A percentile compares a stretch with the other conserved stretches of the same genome.
These are phyloP conservation scores for Drosophila melanica DNA, from an alignment of 1,140 invertebrate species.

Conservation along the genomic window DNA sequence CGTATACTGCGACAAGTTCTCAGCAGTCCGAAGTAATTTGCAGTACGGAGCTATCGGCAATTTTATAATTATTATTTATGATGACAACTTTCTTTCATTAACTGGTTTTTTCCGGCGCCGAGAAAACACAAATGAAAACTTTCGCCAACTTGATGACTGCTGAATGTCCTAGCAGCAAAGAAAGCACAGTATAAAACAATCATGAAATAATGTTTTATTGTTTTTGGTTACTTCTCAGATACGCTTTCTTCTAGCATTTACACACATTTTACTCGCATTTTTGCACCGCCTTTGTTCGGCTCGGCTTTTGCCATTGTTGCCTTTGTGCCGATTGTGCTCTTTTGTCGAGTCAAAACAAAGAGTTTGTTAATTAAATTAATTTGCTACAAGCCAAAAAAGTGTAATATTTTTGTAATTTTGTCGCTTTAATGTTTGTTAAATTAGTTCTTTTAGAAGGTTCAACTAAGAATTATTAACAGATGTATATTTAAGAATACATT, in stretches of 20 bases:
- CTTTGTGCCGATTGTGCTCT: slow-evolving; percentile 34
- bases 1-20: slow-evolving; percentile 37
- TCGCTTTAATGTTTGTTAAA: too few relatives aligned
- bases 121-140: slow-evolving; percentile 42
- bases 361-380: slow-evolving; percentile 67
- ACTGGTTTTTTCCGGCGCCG: slow-evolving; percentile 25
- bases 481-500: too few relatives aligned
- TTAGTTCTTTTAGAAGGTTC: too few relatives aligned
- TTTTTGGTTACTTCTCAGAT: slow-evolving; percentile 31
- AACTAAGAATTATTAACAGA: too few relatives aligned
- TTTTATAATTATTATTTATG: slow-evolving; percentile 64
- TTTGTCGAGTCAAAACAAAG: slow-evolving; percentile 47
- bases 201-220: slow-evolving; percentile 67
- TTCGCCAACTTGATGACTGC: slow-evolving; percentile 58
- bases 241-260: slow-evolving; percentile 6
- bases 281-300: slow-evolving; percentile 42
- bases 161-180: slow-evolving; percentile 55
- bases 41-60: slow-evolving; percentile 19
- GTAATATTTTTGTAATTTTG: not conserved
- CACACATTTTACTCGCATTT: slow-evolving; percentile 14
- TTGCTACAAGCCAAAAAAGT: slow-evolving; percentile 20
- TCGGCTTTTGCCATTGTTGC: slow-evolving; percentile 25
- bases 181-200: slow-evolving; percentile 45
- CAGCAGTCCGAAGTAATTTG: not conserved
- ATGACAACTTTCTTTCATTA: slow-evolving; percentile 53